phyloP scores from a whole-genome alignment of 2,113 vertebrate genomes.

The Axis porcinus region DNA sequence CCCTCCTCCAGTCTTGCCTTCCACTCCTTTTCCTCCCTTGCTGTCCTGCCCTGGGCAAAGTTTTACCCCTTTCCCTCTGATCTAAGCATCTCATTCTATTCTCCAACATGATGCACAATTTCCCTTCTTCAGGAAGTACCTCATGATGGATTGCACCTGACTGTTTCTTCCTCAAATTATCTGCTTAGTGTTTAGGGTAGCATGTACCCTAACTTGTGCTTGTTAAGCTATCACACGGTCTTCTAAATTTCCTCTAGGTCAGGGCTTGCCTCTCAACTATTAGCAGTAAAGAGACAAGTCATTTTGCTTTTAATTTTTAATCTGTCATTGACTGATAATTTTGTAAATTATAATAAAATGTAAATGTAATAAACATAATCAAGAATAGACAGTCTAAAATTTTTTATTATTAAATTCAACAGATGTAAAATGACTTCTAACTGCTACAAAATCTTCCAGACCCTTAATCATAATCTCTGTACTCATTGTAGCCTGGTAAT shows the following conservation, averaged over 20 bases:
- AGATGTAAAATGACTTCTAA: neutral
- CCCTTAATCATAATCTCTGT: neutral
- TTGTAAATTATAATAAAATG: neutral
- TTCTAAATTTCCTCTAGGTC: neutral
- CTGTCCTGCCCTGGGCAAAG: neutral
- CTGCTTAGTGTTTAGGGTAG: neutral
- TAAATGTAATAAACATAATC: neutral
- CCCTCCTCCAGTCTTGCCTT: neutral
- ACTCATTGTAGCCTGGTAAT: neutral
- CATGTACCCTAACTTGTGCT: neutral
- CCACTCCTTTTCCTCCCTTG: too few relatives aligned
- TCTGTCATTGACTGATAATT: neutral
- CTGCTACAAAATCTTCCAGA: neutral
- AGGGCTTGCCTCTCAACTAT: neutral
- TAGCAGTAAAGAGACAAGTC: neutral
- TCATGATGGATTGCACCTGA: neutral
- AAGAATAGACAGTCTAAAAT: neutral
- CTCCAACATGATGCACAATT: accelerated
- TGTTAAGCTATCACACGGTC: neutral
- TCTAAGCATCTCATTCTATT: neutral
- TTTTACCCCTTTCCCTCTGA: neutral
- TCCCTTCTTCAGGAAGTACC: neutral
- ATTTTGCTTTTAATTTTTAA: neutral
- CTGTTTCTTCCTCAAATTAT: neutral
- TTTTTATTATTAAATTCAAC: neutral